Base-by-base conservation (phyloP, 1,140 invertebrate species). In the Micrasema longulum region DNA sequence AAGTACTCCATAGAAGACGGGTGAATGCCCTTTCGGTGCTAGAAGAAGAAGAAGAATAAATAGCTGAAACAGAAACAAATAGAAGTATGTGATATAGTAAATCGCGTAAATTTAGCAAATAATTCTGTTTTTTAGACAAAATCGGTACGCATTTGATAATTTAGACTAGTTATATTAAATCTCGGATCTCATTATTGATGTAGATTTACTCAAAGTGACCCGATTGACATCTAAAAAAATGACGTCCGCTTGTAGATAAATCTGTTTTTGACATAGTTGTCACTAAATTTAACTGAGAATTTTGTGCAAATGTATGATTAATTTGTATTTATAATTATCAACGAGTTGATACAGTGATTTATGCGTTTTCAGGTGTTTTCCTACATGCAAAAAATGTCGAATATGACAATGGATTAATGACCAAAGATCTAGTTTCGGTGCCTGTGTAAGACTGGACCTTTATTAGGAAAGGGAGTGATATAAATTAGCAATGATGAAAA, bases 401-500 rank as follows among this genome's bases (percentile, higher is more conserved):
- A 35, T 41, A 50, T 62, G 53, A 48, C 68, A 50, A 62, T 69
- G 68, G 63, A 63, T 62, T 47, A 63, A 69, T 57, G 52, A 62
- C 23, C 23, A 55, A 69, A 47, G 41, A 62, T 31, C 38, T 62
- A 36, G 47, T 48, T 69, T 69, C 31, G 53, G 68, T 62, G 68
- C 68, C 68, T 52, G 55, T 47, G 43, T 62, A 69, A 69, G 68
- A 69, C 53, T 50, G 57, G 68, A 57, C 38, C 55, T 62, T 35
- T 60, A 69, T 69, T 35, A 20, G 67, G 45, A 23, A 41, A 52
- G 16, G 55, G 68, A 38, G 35, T 23, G 43, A 35, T 35, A 62
- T 23, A 31, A 55, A 63, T 16, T 69, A 57, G 57, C 68, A 80
- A 89, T 87, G 86, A 92, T 91, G 88, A 93, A 93, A 87, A 90